Percentiles rank a stretch among this genome's conserved stretches.
phyloP scores from a whole-genome alignment of 2,888 invertebrate species.

The Zygothrica quintamaculata region DNA sequence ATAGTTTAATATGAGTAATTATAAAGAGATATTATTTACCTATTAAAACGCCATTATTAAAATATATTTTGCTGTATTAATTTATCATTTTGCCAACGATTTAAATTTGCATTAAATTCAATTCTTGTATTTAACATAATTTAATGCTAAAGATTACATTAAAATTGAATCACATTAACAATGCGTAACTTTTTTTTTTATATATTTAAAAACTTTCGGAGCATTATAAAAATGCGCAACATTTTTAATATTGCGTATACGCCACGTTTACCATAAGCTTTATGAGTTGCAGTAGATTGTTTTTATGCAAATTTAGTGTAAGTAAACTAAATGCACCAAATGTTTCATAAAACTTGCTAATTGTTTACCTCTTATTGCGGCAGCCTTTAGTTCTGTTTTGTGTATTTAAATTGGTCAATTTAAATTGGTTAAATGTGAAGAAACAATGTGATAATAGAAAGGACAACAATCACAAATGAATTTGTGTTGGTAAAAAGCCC shows the following conservation, averaged over 20 bases:
- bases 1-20: too few relatives aligned
- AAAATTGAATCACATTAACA: slow-evolving; percentile 35
- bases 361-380: slow-evolving; percentile 5
- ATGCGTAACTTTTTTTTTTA: slow-evolving; percentile 3
- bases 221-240: slow-evolving; percentile 20
- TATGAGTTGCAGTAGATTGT: not conserved
- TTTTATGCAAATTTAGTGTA: not conserved
- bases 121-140: not conserved
- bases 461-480: slow-evolving; percentile 25
- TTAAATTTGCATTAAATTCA: not conserved
- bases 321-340: slow-evolving; percentile 15
- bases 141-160: slow-evolving; percentile 31
- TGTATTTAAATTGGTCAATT: slow-evolving; percentile 36
- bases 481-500: slow-evolving; percentile 14
- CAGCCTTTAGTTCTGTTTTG: not conserved
- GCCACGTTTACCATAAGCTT: not conserved
- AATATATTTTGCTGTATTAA: too few relatives aligned
- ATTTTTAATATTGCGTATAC: slow-evolving; percentile 12
- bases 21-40: too few relatives aligned
- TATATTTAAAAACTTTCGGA: slow-evolving; percentile 15
- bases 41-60: too few relatives aligned
- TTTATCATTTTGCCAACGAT: not conserved
- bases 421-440: slow-evolving; percentile 25
- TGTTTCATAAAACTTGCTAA: slow-evolving; percentile 19
- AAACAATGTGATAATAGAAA: slow-evolving; percentile 47